These are phyloP conservation scores for Temnopleurus reevesii DNA, from an alignment of 53 echinoderm and acorn worm genomes.

Conservation along the genomic window DNA sequence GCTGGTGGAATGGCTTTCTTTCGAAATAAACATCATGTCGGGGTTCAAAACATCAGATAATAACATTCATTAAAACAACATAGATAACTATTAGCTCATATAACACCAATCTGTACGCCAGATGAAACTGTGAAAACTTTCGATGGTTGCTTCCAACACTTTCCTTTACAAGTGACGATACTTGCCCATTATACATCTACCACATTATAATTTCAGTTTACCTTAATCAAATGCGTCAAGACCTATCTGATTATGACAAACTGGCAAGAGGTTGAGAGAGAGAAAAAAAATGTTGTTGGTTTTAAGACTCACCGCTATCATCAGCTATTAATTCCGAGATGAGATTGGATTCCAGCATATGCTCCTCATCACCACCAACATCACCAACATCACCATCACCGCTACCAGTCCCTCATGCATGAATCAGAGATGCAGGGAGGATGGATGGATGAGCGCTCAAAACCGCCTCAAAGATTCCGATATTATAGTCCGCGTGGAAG, in stretches of 20 bases:
- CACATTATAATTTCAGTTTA: too few species aligned
- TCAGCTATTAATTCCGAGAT: slow-evolving; percentile 36
- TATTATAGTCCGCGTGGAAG: slow-evolving; percentile 18
- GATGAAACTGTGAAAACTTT: too few species aligned
- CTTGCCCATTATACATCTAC: too few species aligned
- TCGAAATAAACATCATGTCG: too few species aligned
- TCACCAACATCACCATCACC: too few species aligned
- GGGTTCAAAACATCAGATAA: too few species aligned
- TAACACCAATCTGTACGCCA: too few species aligned
- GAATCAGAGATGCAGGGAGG: neutral
- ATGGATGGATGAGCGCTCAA: neutral
- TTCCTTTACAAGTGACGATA: too few species aligned
- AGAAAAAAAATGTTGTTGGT: slow-evolving; percentile 3
- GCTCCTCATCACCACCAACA: slow-evolving; percentile 26
- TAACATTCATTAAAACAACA: too few species aligned
- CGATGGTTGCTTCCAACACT: too few species aligned
- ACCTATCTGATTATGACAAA: neutral
- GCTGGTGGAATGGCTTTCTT: too few species aligned
- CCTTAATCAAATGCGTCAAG: slow-evolving; percentile 15
- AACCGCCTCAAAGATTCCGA: neutral
- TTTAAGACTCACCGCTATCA: slow-evolving; percentile 23
- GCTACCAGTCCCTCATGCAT: slow-evolving; percentile 1
- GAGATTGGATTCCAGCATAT: slow-evolving; percentile 22
- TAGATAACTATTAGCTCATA: too few species aligned
- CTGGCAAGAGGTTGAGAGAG: neutral